These are phyloP conservation scores for Eupithecia vulgata DNA, from an alignment of 2,888 invertebrate species.

Conservation along the genomic window DNA sequence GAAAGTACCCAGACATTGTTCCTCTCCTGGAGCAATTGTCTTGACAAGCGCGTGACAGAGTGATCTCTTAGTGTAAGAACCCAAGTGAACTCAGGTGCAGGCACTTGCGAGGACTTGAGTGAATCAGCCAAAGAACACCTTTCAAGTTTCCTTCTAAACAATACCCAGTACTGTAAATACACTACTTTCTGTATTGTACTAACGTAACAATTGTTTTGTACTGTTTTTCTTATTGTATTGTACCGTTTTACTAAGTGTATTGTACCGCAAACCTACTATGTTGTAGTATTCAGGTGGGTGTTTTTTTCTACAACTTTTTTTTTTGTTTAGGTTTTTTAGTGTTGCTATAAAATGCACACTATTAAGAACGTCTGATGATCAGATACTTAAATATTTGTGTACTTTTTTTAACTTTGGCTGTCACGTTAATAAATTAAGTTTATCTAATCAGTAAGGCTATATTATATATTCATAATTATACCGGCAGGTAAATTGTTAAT, in stretches of 20 bases:
- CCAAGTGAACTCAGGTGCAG: conserved; percentile 18
- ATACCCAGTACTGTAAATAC: neutral
- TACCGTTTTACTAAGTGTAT: neutral
- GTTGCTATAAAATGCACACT: neutral
- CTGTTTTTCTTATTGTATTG: neutral
- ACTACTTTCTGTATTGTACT: neutral
- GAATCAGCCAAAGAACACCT: neutral
- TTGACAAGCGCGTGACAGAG: conserved; percentile 61
- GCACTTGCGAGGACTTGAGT: neutral
- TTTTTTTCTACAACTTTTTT: neutral
- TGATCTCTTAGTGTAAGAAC: conserved; percentile 60
- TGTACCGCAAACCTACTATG: neutral
- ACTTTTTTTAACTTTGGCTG: neutral
- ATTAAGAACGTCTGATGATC: neutral
- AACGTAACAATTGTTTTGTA: neutral
- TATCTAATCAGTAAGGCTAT: neutral
- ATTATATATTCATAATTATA: neutral
- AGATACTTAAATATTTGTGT: neutral
- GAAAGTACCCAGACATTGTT: conserved; percentile 83
- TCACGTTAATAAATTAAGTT: neutral
- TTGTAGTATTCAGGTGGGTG: neutral
- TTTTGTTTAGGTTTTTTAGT: neutral
- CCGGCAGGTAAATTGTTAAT: neutral
- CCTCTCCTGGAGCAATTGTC: conserved; percentile 72
- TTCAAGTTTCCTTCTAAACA: neutral